phyloP scores from a whole-genome alignment of 2,113 vertebrate genomes.

The Ranitomeya imitator region DNA sequence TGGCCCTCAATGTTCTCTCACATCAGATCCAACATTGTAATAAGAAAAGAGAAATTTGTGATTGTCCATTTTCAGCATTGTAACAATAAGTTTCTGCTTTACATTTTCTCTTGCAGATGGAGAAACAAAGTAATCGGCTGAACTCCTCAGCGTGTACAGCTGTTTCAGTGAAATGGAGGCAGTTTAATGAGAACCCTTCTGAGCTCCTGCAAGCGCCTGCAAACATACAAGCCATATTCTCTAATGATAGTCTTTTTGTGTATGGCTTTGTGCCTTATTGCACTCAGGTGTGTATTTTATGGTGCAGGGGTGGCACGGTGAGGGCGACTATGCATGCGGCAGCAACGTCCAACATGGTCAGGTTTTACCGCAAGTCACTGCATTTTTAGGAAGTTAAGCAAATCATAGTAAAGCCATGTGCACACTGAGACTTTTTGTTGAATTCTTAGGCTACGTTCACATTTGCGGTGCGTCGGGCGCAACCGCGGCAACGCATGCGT shows the following conservation, averaged over 20 bases:
- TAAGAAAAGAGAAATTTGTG: neutral
- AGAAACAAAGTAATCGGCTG: constrained; percentile 72
- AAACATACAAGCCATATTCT: constrained; percentile 79
- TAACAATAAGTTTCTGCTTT: neutral
- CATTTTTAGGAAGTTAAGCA: neutral
- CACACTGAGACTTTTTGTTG: no score
- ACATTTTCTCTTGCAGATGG: constrained; percentile 69
- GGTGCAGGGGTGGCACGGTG: neutral
- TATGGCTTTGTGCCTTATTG: constrained; percentile 84
- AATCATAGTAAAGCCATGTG: no score
- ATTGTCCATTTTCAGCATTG: neutral
- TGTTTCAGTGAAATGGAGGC: constrained; percentile 86
- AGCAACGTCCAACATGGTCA: no score
- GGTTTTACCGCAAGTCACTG: neutral
- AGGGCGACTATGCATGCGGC: neutral
- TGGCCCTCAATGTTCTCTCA: neutral
- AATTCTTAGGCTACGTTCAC: no score
- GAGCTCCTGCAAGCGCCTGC: constrained; percentile 78
- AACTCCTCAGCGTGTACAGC: constrained; percentile 77
- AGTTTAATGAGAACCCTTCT: constrained; percentile 64
- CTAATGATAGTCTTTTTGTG: constrained; percentile 76
- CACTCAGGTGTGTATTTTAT: constrained; percentile 73
- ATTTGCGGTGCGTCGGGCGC: no score
- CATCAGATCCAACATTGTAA: neutral
- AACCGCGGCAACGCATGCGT: no score